These are phyloP conservation scores for Sepioteuthis lessoniana DNA, from an alignment of 2,888 invertebrate species.

Conservation along the genomic window DNA sequence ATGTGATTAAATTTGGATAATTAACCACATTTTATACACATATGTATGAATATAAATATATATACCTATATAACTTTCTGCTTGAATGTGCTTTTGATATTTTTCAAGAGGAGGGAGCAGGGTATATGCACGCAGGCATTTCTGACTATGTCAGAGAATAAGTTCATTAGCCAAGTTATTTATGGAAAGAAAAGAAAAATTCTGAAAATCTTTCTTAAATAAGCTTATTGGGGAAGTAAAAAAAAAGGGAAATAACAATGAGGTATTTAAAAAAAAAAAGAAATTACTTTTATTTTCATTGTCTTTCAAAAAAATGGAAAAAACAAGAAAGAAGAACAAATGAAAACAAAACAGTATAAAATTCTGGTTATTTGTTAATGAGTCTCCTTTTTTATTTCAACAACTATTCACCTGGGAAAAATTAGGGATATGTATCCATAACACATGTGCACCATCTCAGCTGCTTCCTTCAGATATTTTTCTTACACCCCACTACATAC, in stretches of 20 bases:
- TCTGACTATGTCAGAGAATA: neutral
- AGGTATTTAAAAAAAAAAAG: neutral
- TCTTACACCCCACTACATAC: no score
- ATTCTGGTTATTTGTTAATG: neutral
- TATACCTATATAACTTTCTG: neutral
- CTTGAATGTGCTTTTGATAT: neutral
- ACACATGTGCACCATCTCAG: neutral
- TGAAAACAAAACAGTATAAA: neutral
- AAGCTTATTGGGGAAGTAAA: neutral
- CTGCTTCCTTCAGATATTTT: neutral
- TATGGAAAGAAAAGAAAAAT: neutral
- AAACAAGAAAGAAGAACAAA: no score
- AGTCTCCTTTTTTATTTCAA: neutral
- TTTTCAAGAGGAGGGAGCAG: neutral
- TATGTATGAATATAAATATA: neutral
- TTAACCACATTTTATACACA: neutral
- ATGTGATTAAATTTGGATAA: no score
- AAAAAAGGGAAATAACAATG: neutral
- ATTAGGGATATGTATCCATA: neutral
- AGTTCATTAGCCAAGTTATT: neutral
- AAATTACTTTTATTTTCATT: neutral
- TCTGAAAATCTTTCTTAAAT: neutral
- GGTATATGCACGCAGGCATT: neutral
- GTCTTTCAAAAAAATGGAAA: neutral
- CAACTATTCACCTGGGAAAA: conserved; percentile 33